Evolutionary conservation across 2,888 invertebrate genomes (phyloP).

Genomic region (Julus scanicus): DNA sequence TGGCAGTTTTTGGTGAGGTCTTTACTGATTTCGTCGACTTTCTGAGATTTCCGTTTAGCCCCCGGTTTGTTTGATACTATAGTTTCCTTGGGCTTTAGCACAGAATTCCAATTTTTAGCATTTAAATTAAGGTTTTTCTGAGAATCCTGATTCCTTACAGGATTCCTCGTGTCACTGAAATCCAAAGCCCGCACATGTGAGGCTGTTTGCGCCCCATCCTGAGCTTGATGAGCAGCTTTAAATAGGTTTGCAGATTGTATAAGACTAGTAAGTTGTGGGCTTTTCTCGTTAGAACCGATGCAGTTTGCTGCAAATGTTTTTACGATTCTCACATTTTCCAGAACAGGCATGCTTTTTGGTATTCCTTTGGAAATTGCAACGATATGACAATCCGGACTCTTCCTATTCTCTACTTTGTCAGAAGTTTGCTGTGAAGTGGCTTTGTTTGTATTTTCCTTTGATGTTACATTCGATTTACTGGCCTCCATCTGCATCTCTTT

Average conservation of each 20-base stretch:
- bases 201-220: neutral
- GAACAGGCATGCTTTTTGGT: neutral
- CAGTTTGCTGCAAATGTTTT: neutral
- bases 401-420: neutral
- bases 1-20: neutral
- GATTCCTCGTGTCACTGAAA: neutral
- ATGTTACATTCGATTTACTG: neutral
- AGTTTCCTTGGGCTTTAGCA: neutral
- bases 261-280: slow-evolving; percentile 14
- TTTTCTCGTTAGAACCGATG: neutral
- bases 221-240: neutral
- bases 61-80: neutral
- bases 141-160: neutral
- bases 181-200: neutral
- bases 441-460: neutral
- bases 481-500: neutral
- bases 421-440: neutral
- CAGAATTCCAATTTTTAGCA: neutral
- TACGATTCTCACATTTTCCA: neutral
- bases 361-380: neutral
- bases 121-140: neutral
- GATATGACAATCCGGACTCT: neutral
- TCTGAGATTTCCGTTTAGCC: neutral
- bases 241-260: neutral
- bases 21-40: neutral